Percentiles rank a stretch among this genome's conserved stretches.
phyloP scores from a whole-genome alignment of 2,888 invertebrate genomes.

The Polydrusus pterygomalis region DNA sequence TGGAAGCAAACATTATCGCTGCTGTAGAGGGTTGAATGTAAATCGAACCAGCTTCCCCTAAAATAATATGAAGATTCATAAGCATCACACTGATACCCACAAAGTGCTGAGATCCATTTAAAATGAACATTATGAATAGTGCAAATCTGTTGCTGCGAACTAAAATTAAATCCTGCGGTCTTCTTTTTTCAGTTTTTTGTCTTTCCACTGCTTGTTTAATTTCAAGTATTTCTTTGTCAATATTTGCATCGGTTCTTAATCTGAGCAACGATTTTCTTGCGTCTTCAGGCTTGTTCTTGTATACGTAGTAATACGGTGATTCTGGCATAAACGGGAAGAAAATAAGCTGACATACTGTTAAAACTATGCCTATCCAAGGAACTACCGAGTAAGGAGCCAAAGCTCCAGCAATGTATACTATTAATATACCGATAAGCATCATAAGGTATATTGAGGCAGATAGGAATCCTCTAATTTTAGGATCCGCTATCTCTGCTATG shows the following conservation, averaged over 20 bases:
- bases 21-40: slow-evolving; percentile 64
- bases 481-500: slow-evolving; percentile 69
- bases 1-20: slow-evolving; percentile 67
- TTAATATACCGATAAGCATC: slow-evolving; percentile 67
- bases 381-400: slow-evolving; percentile 64
- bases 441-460: slow-evolving; percentile 67
- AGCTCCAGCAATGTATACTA: slow-evolving; percentile 67
- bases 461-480: slow-evolving; percentile 67
- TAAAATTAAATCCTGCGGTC: slow-evolving; percentile 66
- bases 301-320: slow-evolving; percentile 68
- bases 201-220: slow-evolving; percentile 63
- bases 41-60: slow-evolving; percentile 66
- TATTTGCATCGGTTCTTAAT: slow-evolving; percentile 62
- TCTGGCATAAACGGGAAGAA: slow-evolving; percentile 70
- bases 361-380: slow-evolving; percentile 62
- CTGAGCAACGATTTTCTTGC: slow-evolving; percentile 65
- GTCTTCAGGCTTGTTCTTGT: slow-evolving; percentile 63
- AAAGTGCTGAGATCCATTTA: slow-evolving; percentile 69
- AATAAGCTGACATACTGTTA: slow-evolving; percentile 64
- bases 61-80: slow-evolving; percentile 71
- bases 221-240: slow-evolving; percentile 66
- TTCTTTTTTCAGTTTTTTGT: slow-evolving; percentile 66
- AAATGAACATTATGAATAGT: slow-evolving; percentile 67
- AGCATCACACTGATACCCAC: slow-evolving; percentile 69
- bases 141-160: slow-evolving; percentile 68